Evolutionary conservation across 2,888 invertebrate species (phyloP).

Genomic region (Latheticus oryzae): DNA sequence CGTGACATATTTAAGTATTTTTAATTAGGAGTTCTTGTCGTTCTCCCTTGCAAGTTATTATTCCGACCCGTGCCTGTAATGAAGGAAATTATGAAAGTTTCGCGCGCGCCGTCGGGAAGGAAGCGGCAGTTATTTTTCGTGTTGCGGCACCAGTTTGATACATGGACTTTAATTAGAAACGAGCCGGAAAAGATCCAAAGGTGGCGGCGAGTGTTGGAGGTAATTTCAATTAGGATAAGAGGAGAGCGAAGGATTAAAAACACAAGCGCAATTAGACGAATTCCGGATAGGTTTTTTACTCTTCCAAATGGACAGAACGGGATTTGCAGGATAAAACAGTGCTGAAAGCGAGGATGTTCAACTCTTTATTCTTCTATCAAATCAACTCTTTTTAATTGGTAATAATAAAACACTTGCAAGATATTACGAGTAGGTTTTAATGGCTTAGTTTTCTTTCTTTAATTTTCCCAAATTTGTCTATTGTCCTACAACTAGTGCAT

Average conservation of each 20-base stretch:
- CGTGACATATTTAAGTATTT: conserved; percentile 54
- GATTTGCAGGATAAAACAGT: too few species aligned
- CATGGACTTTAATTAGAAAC: conserved; percentile 57
- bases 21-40: conserved; percentile 53
- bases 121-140: conserved; percentile 58
- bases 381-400: too few species aligned
- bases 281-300: conserved; percentile 32
- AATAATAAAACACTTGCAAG: too few species aligned
- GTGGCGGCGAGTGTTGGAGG: conserved; percentile 43
- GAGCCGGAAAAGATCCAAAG: conserved; percentile 49
- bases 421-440: too few species aligned
- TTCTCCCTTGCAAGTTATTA: conserved; percentile 52
- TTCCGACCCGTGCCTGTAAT: conserved; percentile 54
- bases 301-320: background rate
- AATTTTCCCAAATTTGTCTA: too few species aligned
- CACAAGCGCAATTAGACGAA: conserved; percentile 48
- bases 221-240: conserved; percentile 51
- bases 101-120: conserved; percentile 49
- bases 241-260: conserved; percentile 44
- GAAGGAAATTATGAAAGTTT: conserved; percentile 63
- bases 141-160: conserved; percentile 52
- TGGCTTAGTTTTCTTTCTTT: too few species aligned
- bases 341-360: too few species aligned
- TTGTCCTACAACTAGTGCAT: too few species aligned
- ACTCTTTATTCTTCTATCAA: too few species aligned